Evolutionary conservation across 2,888 invertebrate species (phyloP).

Genomic region (Plemyria rubiginata): DNA sequence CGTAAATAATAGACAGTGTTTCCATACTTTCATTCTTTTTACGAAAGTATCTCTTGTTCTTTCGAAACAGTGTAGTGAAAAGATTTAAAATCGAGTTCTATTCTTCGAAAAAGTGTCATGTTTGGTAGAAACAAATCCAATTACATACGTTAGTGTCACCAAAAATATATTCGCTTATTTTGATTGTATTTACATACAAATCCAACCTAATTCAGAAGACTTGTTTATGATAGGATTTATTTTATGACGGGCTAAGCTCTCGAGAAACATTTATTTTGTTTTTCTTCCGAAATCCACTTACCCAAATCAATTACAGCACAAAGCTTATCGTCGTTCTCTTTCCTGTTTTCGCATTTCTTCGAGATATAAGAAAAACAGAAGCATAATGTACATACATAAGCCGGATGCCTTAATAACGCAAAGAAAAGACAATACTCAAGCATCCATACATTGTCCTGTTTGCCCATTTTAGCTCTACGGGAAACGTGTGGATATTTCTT

Average conservation of each 20-base stretch:
- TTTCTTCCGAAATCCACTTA: constrained; percentile 29
- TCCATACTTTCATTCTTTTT: too few species aligned
- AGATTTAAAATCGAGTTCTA: too few species aligned
- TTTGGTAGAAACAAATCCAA: too few species aligned
- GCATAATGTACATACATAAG: constrained; percentile 8
- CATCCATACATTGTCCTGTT: constrained; percentile 32
- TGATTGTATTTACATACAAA: neutral
- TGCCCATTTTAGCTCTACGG: constrained; percentile 29
- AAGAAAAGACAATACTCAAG: constrained; percentile 37
- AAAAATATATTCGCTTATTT: neutral
- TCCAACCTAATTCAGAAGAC: constrained; percentile 1
- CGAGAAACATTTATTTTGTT: constrained; percentile 18
- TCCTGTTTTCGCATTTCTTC: constrained; percentile 24
- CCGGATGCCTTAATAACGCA: constrained; percentile 9
- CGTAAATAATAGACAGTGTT: too few species aligned
- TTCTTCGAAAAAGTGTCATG: too few species aligned
- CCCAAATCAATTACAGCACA: constrained; percentile 27
- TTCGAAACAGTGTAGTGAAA: too few species aligned
- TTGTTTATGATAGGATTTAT: constrained; percentile 22
- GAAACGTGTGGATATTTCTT: neutral
- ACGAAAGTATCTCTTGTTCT: too few species aligned
- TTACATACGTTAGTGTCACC: too few species aligned
- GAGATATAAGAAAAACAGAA: constrained; percentile 8
- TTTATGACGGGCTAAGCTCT: constrained; percentile 16
- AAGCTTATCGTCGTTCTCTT: constrained; percentile 29